Conservation (phyloP, 2,888 invertebrate genomes). For the Ptilodon capucinus region DNA sequence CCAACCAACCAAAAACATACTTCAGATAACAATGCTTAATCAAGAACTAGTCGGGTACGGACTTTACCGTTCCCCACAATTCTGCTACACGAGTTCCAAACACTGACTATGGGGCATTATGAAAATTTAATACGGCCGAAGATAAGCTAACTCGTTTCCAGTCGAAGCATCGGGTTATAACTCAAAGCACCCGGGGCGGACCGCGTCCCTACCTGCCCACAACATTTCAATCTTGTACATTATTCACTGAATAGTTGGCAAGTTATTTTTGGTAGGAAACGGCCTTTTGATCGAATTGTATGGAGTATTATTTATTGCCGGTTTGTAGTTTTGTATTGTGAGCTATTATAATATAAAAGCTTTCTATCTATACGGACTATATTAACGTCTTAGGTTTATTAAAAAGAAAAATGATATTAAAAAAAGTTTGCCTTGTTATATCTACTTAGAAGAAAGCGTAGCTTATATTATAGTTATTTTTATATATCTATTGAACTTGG, state of each 20-base stretch:
- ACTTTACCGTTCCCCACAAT: too few relatives aligned
- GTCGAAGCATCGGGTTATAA: slow-evolving; percentile 21
- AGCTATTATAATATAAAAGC: neutral
- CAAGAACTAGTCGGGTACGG: too few relatives aligned
- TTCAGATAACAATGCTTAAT: neutral
- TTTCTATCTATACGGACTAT: neutral
- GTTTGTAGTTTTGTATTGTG: neutral
- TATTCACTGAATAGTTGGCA: slow-evolving; percentile 19
- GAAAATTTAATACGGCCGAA: slow-evolving; percentile 17
- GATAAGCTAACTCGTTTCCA: slow-evolving; percentile 20
- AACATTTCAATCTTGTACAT: slow-evolving; percentile 23
- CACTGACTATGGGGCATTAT: slow-evolving; percentile 14
- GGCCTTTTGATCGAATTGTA: slow-evolving; percentile 5
- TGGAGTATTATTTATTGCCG: neutral
- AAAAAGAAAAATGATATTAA: too few relatives aligned
- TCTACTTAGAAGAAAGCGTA: too few relatives aligned
- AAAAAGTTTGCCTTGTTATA: too few relatives aligned
- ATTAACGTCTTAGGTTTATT: too few relatives aligned
- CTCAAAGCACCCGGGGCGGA: slow-evolving; percentile 13
- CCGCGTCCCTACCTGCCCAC: slow-evolving; percentile 21
- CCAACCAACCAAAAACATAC: too few relatives aligned
- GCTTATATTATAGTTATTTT: too few relatives aligned
- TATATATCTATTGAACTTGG: too few relatives aligned
- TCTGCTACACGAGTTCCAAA: slow-evolving; percentile 7
- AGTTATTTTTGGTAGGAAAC: slow-evolving; percentile 16